These are phyloP conservation scores for Thomomys bottae DNA, from an alignment of 2,113 vertebrate genomes.

Conservation along the genomic window DNA sequence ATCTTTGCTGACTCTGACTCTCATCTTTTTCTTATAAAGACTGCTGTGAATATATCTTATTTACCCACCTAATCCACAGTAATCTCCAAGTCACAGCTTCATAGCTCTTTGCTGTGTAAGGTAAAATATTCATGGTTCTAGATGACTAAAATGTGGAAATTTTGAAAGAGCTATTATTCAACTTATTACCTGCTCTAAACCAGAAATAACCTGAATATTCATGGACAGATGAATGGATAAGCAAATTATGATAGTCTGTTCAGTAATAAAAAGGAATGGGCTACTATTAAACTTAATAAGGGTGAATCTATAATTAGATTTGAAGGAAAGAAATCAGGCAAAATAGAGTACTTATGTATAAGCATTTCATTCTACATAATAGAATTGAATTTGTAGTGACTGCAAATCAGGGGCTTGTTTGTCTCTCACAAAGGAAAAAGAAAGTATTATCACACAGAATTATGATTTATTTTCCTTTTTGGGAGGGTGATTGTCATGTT, in stretches of 20 bases:
- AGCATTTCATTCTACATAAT: constrained; percentile 28
- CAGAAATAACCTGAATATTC: not conserved
- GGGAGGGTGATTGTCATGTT: not conserved
- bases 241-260: not conserved
- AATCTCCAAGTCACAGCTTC: not conserved
- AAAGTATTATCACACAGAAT: not conserved
- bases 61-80: not conserved
- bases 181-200: not conserved
- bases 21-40: not conserved
- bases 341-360: not conserved
- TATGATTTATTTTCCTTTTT: not conserved
- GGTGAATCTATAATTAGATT: not conserved
- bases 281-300: not conserved
- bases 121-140: not conserved
- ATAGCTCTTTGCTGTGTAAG: too few species aligned
- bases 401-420: not conserved
- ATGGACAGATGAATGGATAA: not conserved
- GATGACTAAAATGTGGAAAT: not conserved
- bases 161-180: not conserved
- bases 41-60: not conserved
- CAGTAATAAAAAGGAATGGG: not conserved
- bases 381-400: not conserved
- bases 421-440: not conserved
- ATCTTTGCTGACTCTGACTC: not conserved
- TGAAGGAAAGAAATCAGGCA: constrained; percentile 11